Percentiles rank a stretch among this genome's conserved stretches.
Conservation (phyloP, 2,113 vertebrate genomes). For the Ariopsis seemanni region DNA sequence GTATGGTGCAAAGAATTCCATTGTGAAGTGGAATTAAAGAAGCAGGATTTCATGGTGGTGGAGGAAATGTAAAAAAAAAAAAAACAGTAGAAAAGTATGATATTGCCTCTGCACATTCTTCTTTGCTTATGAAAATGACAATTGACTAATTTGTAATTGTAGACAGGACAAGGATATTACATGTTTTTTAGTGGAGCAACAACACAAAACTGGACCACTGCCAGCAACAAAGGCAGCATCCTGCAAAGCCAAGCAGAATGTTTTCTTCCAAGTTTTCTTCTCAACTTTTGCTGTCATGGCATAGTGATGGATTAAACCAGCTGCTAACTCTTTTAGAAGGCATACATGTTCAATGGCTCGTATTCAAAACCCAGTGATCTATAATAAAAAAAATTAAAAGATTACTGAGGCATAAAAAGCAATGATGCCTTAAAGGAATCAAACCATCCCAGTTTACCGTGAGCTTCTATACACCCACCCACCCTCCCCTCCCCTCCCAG, state of each 20-base stretch:
- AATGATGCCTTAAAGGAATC: constrained; percentile 1
- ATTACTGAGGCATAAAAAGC: not conserved
- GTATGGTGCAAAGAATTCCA: not conserved
- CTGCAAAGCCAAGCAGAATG: constrained; percentile 13
- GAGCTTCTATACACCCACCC: not conserved
- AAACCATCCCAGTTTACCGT: not conserved
- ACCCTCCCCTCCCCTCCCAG: not conserved
- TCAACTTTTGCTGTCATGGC: constrained; percentile 10
- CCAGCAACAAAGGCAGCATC: constrained; percentile 1
- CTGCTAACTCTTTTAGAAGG: constrained; percentile 12
- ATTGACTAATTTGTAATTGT: not conserved
- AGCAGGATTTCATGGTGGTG: not conserved
- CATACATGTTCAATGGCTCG: not conserved
- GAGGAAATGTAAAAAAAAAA: not conserved
- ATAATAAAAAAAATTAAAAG: constrained; percentile 13
- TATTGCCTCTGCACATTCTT: not conserved
- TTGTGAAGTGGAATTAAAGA: not conserved
- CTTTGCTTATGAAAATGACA: constrained; percentile 9
- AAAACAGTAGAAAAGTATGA: not conserved
- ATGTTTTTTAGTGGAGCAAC: not conserved
- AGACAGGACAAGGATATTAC: not conserved
- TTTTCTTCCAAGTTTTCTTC: not conserved
- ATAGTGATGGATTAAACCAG: constrained; percentile 27
- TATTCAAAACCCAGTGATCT: constrained; percentile 6
- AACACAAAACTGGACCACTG: constrained; percentile 12